Percentiles rank a stretch among this genome's conserved stretches.
phyloP scores from a whole-genome alignment of 2,888 invertebrate genomes.

The Pheosia gnoma region DNA sequence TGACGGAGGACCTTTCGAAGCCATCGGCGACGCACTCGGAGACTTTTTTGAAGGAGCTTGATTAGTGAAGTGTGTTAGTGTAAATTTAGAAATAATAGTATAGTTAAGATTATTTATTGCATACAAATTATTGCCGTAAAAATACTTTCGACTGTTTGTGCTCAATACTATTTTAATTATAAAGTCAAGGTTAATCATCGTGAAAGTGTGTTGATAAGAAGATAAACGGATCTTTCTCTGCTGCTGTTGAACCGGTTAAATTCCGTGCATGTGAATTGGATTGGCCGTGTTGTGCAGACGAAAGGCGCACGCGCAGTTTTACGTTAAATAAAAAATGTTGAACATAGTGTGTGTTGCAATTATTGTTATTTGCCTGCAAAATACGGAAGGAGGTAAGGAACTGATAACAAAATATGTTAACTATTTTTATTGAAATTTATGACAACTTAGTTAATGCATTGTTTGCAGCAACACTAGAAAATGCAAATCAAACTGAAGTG shows the following conservation, averaged over 20 bases:
- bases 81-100: background rate
- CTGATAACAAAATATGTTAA: background rate
- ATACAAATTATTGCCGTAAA: background rate
- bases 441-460: background rate
- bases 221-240: slow-evolving; percentile 54
- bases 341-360: slow-evolving; percentile 30
- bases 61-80: background rate
- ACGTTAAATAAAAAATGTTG: slow-evolving; percentile 40
- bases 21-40: slow-evolving; percentile 71
- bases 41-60: slow-evolving; percentile 60
- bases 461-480: slow-evolving; percentile 29
- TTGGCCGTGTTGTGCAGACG: slow-evolving; percentile 63
- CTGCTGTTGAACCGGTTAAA: slow-evolving; percentile 69
- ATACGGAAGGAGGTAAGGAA: slow-evolving; percentile 32
- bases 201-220: slow-evolving; percentile 64
- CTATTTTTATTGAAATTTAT: background rate
- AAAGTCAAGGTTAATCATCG: slow-evolving; percentile 28
- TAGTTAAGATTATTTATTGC: background rate
- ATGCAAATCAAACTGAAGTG: slow-evolving; percentile 33
- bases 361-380: slow-evolving; percentile 19
- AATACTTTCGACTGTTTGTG: background rate
- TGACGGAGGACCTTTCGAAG: slow-evolving; percentile 66
- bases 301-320: slow-evolving; percentile 57
- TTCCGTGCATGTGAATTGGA: slow-evolving; percentile 65
- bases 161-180: background rate